Conservation (phyloP, 2,113 vertebrate genomes). For the Lota lota region DNA sequence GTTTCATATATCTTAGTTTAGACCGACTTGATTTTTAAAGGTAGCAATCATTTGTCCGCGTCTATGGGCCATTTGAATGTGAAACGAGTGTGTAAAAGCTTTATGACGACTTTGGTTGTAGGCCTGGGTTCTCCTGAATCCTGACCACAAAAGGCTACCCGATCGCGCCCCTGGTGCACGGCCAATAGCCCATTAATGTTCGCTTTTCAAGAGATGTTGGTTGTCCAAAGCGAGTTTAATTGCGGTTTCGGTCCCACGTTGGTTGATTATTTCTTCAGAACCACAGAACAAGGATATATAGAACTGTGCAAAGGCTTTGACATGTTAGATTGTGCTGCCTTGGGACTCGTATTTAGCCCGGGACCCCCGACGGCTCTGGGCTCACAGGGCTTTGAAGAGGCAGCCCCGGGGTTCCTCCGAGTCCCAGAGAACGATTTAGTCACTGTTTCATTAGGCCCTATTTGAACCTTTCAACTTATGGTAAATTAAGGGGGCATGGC, state of each 20-base stretch:
- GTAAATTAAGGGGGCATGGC: slow-evolving; percentile 92
- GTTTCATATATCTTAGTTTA: neutral
- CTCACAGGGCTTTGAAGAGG: slow-evolving; percentile 79
- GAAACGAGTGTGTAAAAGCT: slow-evolving; percentile 24
- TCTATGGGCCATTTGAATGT: slow-evolving; percentile 26
- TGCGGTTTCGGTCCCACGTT: slow-evolving; percentile 80
- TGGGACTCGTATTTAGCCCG: slow-evolving; percentile 68
- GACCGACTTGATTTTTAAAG: neutral
- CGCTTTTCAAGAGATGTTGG: slow-evolving; percentile 65
- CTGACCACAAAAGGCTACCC: slow-evolving; percentile 66
- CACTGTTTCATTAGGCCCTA: slow-evolving; percentile 97
- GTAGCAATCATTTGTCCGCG: neutral
- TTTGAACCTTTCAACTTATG: slow-evolving; percentile 98
- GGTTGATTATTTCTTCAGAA: slow-evolving; percentile 74
- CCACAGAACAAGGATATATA: slow-evolving; percentile 61
- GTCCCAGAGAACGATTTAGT: slow-evolving; percentile 84
- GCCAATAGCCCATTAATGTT: slow-evolving; percentile 64
- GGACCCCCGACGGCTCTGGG: slow-evolving; percentile 71
- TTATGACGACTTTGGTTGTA: slow-evolving; percentile 23
- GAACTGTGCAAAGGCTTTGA: slow-evolving; percentile 75
- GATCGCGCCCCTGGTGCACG: slow-evolving; percentile 57
- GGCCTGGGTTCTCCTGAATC: slow-evolving; percentile 51
- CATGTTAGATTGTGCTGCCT: slow-evolving; percentile 76
- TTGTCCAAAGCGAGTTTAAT: slow-evolving; percentile 80
- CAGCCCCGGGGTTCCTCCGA: slow-evolving; percentile 79